These are phyloP conservation scores for Lepisosteus oculatus DNA, from an alignment of 2,113 vertebrate species.

Conservation along the genomic window DNA sequence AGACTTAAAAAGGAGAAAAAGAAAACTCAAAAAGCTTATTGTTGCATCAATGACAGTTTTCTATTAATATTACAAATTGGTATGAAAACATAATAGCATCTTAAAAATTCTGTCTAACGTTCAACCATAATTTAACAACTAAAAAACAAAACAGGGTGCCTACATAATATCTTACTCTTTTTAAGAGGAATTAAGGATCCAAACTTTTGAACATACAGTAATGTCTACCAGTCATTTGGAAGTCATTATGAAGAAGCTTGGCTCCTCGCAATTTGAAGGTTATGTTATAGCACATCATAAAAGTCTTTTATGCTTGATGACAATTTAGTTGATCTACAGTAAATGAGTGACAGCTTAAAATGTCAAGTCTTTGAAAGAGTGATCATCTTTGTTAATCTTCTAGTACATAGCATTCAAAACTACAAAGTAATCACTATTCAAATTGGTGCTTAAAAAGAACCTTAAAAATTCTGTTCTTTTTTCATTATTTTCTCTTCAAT, in stretches of 20 bases:
- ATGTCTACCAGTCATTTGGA: slow-evolving; percentile 10
- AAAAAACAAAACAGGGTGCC: too few species aligned
- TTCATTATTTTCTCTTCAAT: slow-evolving; percentile 42
- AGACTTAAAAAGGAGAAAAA: too few species aligned
- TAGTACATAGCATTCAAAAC: slow-evolving; percentile 42
- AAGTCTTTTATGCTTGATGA: slow-evolving; percentile 36
- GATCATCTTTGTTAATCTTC: slow-evolving; percentile 43
- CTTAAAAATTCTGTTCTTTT: slow-evolving; percentile 43
- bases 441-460: slow-evolving; percentile 45
- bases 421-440: slow-evolving; percentile 56
- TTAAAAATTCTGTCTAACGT: too few species aligned
- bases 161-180: too few species aligned
- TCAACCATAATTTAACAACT: too few species aligned
- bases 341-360: slow-evolving; percentile 55
- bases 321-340: slow-evolving; percentile 18
- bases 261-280: slow-evolving; percentile 48
- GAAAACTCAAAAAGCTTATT: too few species aligned
- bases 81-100: too few species aligned
- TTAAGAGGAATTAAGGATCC: neutral
- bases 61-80: too few species aligned
- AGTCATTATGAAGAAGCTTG: slow-evolving; percentile 11
- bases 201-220: neutral
- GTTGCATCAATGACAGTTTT: too few species aligned
- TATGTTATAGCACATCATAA: slow-evolving; percentile 51
- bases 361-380: slow-evolving; percentile 50